Evolutionary conservation across 2,113 vertebrate genomes (phyloP), one percentile per base, ranked within the genome.

Genomic region (Sylvietta virens): DNA sequence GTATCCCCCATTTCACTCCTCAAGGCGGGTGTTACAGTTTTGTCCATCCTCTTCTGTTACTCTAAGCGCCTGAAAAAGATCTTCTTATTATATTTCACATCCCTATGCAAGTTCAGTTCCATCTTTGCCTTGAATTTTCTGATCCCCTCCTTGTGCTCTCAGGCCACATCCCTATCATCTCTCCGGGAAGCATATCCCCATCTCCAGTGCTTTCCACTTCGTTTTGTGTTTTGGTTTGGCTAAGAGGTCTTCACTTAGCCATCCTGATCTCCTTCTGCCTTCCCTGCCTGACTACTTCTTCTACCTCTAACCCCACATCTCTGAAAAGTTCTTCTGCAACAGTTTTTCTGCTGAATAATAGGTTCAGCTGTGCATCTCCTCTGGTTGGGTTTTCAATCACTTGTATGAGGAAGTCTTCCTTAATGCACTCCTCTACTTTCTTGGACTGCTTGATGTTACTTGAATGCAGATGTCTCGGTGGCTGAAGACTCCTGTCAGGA

Each of bases 21-120:
- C 13, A 48, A 15, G 9, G 19, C 0, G 1, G 9, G 4, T 5
- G 6, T 8, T 60, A 64, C 4, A 22, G 3, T 26, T 81, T 56
- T 18, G 39, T 80, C 67, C 28, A 50, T 28, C 15, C 22, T 61
- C 35, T 39, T 60, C 42, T 39, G 3, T 39, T 54, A 39, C 14
- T 33, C 7, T 61, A 6, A 21, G 66, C 64, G 19, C 14, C 16
- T 64, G 83, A 69, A 74, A 30, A 88, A 37, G 30, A 1, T 21
- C 19, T 44, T 56, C 7, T 40, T 51, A 6, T 15, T 79, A 30
- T 53, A 74, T 73, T 64, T 47, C 39, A 53, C 0, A 13, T 44
- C 13, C 15, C 13, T 37, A 71, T 9, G 23, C 35, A 54, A 71
- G 35, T 47, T 70, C n/a, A 40, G 13, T 24, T 62, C 15, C 14